These are phyloP conservation scores for Hoplias malabaricus DNA, from an alignment of 2,113 vertebrate genomes.

Conservation along the genomic window DNA sequence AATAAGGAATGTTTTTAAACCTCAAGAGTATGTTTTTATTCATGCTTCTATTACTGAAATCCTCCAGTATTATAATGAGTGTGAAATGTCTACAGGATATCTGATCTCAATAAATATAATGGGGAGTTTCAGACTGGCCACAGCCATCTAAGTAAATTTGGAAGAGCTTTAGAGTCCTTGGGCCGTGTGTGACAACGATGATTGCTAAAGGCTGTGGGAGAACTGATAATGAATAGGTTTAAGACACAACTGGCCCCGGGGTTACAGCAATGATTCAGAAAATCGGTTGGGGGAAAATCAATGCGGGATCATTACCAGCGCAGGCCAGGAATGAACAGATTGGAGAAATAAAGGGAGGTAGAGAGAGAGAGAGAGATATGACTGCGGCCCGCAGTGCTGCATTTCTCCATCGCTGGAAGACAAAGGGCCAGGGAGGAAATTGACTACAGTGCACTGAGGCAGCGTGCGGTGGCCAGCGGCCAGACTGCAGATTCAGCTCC, in stretches of 20 bases:
- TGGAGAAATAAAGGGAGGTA: neutral
- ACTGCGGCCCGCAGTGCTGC: constrained; percentile 38
- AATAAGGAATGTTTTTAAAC: neutral
- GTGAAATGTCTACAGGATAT: neutral
- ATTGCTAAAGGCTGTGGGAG: constrained; percentile 3
- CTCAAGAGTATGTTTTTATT: neutral
- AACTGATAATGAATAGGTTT: constrained; percentile 29
- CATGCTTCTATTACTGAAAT: neutral
- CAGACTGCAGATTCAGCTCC: constrained; percentile 23
- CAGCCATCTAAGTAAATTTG: neutral
- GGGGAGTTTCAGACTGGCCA: neutral
- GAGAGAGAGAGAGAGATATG: neutral
- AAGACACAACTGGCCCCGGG: neutral
- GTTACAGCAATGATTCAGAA: constrained; percentile 21
- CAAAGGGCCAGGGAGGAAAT: constrained; percentile 37
- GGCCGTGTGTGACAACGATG: neutral
- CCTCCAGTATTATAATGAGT: neutral
- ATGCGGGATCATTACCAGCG: neutral
- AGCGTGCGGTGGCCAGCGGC: constrained; percentile 21
- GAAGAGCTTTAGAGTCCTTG: neutral
- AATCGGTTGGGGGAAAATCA: constrained; percentile 10
- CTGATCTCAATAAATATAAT: neutral
- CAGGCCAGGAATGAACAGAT: neutral
- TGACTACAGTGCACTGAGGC: constrained; percentile 37
- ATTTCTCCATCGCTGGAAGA: constrained; percentile 21